Evolutionary conservation across 2,888 invertebrate species (phyloP), one percentile per base, ranked within the genome.

Genomic region (Atethmia centrago): DNA sequence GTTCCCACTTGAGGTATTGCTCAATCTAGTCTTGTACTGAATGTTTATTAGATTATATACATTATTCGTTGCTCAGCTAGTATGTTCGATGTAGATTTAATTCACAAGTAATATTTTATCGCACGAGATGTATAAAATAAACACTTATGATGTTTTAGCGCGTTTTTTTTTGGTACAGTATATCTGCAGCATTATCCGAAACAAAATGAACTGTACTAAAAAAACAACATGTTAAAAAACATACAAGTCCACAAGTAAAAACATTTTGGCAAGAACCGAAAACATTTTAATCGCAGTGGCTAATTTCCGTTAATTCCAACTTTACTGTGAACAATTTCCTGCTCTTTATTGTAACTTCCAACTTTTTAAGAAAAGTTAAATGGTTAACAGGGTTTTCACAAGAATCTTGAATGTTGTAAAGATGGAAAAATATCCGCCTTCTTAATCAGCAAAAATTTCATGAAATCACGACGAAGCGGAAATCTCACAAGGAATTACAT

Each of bases 111-210:
- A 63, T 66, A 59, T 67, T 78, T 58, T 59, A 74, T 66, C 42
- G 40, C 14, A 71, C 1, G 42, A 42, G 14, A n/a, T 51, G 55
- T 28, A 71, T 25, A 56, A 67, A 74, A 77, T 64, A 64, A 59
- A 25, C 53, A 70, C 28, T 63, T 28, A 40, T 63, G 63, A 64
- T 74, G 73, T 79, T 78, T 69, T 76, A 75, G 77, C 68, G 65
- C 75, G 59, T 63, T 76, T 67, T 71, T n/a, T 71, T 76, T 82
- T 84, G 82, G 77, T 79, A 86, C 71, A 74, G 25, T 75, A 25
- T 49, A 49, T 51, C 36, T 61, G 59, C 67, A 83, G 4, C 19
- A 40, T 56, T 61, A 56, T 56, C 16, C 31, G 9, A 79, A 28
- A 56, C 19, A 42, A 56, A 58, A 63, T 28, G 0, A 56, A 31